These are phyloP conservation scores for Palythoa grandiflora DNA, from an alignment of 92 coral and sea anemone genomes.

Conservation along the genomic window DNA sequence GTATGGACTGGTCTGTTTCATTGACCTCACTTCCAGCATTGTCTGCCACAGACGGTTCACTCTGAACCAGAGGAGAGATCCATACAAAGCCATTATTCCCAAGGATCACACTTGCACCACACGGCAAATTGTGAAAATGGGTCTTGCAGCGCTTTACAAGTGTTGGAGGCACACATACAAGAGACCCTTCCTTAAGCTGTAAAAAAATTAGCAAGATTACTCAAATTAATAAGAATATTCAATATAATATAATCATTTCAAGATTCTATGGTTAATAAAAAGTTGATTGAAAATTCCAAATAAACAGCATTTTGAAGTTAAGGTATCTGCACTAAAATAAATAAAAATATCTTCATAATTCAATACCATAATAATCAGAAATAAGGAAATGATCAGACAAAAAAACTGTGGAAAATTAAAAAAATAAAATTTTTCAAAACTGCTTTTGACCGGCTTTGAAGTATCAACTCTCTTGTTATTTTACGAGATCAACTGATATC, in stretches of 20 bases:
- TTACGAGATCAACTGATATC: no score
- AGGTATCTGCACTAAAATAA: no score
- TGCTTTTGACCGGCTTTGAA: no score
- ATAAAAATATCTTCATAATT: no score
- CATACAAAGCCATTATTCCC: slow-evolving; percentile 98
- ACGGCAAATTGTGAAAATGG: slow-evolving; percentile 93
- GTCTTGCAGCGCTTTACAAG: slow-evolving; percentile 96
- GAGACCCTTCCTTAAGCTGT: slow-evolving; percentile 90
- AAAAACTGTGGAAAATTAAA: no score
- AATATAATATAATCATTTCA: background rate
- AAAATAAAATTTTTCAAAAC: no score
- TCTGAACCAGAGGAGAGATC: slow-evolving; percentile 82
- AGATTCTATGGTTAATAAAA: background rate
- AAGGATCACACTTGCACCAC: slow-evolving; percentile 96
- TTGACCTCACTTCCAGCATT: slow-evolving; percentile 37
- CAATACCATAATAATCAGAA: no score
- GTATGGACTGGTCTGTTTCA: slow-evolving; percentile 23
- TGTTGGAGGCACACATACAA: slow-evolving; percentile 90
- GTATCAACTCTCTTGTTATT: no score
- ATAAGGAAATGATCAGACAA: no score
- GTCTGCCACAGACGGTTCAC: slow-evolving; percentile 65
- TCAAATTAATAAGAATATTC: background rate
- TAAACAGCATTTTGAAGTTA: no score
- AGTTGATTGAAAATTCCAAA: background rate
- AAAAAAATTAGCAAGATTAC: background rate